These are phyloP conservation scores for Geodia barretti DNA, from an alignment of 37 sponge, comb jelly and placozoan genomes.

Conservation along the genomic window DNA sequence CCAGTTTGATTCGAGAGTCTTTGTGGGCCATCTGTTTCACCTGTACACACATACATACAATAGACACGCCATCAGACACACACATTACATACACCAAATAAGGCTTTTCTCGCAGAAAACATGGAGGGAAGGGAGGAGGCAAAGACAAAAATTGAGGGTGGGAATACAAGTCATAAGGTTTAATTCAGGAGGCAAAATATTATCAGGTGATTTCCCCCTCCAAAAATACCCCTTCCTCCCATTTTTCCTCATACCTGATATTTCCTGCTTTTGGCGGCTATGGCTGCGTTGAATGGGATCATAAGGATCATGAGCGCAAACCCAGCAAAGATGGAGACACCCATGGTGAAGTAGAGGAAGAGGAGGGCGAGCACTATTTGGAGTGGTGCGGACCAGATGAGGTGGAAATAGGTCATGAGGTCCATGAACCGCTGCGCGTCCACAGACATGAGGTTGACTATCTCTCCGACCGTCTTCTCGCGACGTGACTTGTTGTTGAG, in stretches of 20 bases:
- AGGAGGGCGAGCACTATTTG: slow-evolving; percentile 83
- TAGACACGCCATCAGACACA: neutral
- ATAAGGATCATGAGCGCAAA: slow-evolving; percentile 85
- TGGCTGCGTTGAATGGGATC: slow-evolving; percentile 81
- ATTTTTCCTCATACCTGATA: slow-evolving; percentile 48
- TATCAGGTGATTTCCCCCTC: no score
- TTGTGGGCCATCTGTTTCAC: slow-evolving; percentile 77
- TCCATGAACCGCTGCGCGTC: slow-evolving; percentile 97
- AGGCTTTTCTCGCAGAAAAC: no score
- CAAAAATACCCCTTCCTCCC: neutral
- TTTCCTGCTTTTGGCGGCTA: slow-evolving; percentile 54
- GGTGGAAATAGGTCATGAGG: slow-evolving; percentile 80
- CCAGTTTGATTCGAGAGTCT: slow-evolving; percentile 80
- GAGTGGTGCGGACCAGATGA: slow-evolving; percentile 93
- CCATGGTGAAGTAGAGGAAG: slow-evolving; percentile 87
- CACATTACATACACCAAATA: neutral
- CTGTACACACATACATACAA: slow-evolving; percentile 12
- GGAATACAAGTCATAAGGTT: no score
- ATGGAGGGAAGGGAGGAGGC: neutral
- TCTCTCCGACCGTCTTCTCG: slow-evolving; percentile 85
- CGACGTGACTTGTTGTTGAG: slow-evolving; percentile 79
- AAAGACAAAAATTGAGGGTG: neutral
- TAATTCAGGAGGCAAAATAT: no score
- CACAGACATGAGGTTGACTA: slow-evolving; percentile 98
- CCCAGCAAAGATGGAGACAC: slow-evolving; percentile 91